Evolutionary conservation across 2,888 invertebrate genomes (phyloP).

Genomic region (Drosophila gaucha): DNA sequence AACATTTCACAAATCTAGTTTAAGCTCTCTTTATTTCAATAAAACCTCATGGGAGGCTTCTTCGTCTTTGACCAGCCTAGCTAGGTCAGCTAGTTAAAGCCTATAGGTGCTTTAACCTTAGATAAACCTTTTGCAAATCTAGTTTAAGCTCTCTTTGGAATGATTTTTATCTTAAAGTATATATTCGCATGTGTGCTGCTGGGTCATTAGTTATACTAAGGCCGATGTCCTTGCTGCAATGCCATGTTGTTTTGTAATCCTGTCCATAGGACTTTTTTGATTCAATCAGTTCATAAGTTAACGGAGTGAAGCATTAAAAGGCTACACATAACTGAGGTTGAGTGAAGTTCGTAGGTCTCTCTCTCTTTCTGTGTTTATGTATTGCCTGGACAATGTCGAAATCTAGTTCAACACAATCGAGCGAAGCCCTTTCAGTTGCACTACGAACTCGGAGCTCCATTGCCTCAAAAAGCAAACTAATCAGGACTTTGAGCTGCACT

Average conservation of each 20-base stretch:
- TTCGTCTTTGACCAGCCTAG: too few species aligned
- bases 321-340: not conserved
- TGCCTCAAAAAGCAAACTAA: slow-evolving; percentile 46
- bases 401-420: slow-evolving; percentile 30
- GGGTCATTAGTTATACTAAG: slow-evolving; percentile 2
- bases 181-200: not conserved
- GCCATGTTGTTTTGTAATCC: slow-evolving; percentile 1
- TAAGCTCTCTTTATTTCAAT: too few species aligned
- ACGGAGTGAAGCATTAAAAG: too few species aligned
- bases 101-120: not conserved
- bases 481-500: slow-evolving; percentile 51
- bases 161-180: not conserved
- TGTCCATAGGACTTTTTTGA: slow-evolving; percentile 1
- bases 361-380: not conserved
- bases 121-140: not conserved
- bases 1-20: too few species aligned
- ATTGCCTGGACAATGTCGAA: slow-evolving; percentile 18
- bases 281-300: slow-evolving; percentile 8
- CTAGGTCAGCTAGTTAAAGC: not conserved
- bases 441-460: too few species aligned
- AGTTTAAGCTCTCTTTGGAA: not conserved
- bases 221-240: not conserved
- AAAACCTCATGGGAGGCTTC: too few species aligned
- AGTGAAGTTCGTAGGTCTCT: not conserved
- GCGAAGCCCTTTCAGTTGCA: not conserved